Conservation (phyloP, 2,797 vertebrate species). For the Valencia hispanica region DNA sequence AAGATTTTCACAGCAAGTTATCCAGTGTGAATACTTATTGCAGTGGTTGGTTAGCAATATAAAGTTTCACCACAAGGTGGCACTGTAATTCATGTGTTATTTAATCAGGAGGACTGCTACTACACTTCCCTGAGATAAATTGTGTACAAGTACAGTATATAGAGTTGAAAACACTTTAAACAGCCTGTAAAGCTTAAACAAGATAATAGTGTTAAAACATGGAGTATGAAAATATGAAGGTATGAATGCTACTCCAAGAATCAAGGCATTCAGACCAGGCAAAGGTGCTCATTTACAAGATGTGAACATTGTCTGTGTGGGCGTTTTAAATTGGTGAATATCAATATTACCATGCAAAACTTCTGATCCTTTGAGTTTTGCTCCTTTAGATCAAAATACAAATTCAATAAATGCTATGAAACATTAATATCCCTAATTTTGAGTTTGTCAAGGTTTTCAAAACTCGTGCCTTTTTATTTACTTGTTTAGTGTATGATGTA, state of each 20-base stretch:
- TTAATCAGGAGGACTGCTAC: not conserved
- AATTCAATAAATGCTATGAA: not conserved
- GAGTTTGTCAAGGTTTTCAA: not conserved
- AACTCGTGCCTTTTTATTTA: not conserved
- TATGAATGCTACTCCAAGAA: too few species aligned
- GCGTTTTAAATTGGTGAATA: too few species aligned
- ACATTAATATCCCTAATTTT: not conserved
- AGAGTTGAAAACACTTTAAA: too few species aligned
- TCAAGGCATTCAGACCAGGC: too few species aligned
- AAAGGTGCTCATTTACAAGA: too few species aligned
- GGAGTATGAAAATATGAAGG: too few species aligned
- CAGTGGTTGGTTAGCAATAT: not conserved
- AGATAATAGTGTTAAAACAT: too few species aligned
- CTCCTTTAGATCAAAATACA: not conserved
- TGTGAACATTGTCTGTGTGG: too few species aligned
- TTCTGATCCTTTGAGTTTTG: not conserved
- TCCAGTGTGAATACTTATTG: not conserved
- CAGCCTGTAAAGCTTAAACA: too few species aligned
- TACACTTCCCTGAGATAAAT: too few species aligned
- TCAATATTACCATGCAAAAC: too few species aligned
- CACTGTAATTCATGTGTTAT: not conserved
- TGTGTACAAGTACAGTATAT: too few species aligned
- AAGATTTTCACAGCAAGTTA: not conserved
- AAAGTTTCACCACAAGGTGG: not conserved
- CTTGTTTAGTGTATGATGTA: not conserved